Conservation (phyloP, 2,888 invertebrate species). For the Hemaris fuciformis region DNA sequence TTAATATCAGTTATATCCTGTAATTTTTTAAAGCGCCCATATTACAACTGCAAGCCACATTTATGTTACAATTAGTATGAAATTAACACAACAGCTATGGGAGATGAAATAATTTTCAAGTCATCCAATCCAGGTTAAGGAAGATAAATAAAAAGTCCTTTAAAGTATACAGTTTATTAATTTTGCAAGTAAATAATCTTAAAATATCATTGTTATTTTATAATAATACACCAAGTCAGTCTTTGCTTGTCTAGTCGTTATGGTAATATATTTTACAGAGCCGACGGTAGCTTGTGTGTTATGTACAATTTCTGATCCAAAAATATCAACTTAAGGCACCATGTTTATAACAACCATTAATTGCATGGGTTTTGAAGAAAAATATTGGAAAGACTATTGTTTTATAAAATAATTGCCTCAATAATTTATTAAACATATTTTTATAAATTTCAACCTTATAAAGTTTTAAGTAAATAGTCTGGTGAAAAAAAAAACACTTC, state of each 20-base stretch:
- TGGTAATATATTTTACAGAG: conserved; percentile 64
- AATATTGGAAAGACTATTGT: not conserved
- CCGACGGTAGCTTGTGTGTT: conserved; percentile 4
- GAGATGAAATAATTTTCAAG: too few species aligned
- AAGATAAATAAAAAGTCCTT: conserved; percentile 33
- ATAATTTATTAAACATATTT: not conserved
- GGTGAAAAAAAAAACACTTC: too few species aligned
- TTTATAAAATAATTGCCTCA: not conserved
- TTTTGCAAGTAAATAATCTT: conserved; percentile 66
- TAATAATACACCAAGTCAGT: conserved; percentile 78
- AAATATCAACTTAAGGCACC: conserved; percentile 50
- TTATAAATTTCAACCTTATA: too few species aligned
- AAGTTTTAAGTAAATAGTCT: too few species aligned
- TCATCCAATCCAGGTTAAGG: too few species aligned
- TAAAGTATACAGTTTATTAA: conserved; percentile 59
- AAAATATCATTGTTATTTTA: conserved; percentile 62
- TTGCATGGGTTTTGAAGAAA: not conserved
- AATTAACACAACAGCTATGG: too few species aligned
- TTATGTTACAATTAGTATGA: too few species aligned
- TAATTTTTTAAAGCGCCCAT: too few species aligned
- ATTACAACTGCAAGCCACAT: too few species aligned
- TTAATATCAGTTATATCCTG: too few species aligned
- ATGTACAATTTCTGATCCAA: not conserved
- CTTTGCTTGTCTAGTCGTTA: conserved; percentile 78
- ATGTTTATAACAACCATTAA: conserved; percentile 19